Percentiles rank a stretch among this genome's conserved stretches.
These are phyloP conservation scores for Drosophila ustulata DNA, from an alignment of 2,888 invertebrate species.

Conservation along the genomic window DNA sequence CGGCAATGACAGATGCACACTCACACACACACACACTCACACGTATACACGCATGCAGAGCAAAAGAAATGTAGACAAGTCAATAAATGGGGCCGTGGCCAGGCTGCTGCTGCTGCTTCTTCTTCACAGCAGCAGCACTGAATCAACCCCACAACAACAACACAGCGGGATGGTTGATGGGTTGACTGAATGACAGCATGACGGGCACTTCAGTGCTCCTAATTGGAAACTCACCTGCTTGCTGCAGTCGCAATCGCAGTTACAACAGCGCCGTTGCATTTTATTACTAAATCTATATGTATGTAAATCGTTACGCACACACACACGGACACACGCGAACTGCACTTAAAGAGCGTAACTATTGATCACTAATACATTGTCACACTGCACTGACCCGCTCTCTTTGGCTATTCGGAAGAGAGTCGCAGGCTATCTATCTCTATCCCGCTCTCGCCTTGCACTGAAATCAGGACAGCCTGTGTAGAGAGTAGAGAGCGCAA, in stretches of 20 bases:
- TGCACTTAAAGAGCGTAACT: conserved; percentile 8
- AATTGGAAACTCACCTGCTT: conserved; percentile 65
- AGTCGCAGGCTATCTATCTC: conserved; percentile 12
- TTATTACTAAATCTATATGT: conserved; percentile 26
- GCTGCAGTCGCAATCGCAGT: conserved; percentile 47
- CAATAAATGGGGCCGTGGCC: conserved; percentile 77
- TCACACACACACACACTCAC: conserved; percentile 15
- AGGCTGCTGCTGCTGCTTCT: conserved; percentile 36
- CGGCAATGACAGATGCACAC: conserved; percentile 64
- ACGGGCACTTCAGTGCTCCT: conserved; percentile 40
- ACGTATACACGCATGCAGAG: conserved; percentile 8
- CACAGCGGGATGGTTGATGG: conserved; percentile 14
- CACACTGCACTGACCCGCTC: conserved; percentile 25
- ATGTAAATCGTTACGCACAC: conserved; percentile 44
- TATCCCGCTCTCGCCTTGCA: conserved; percentile 25
- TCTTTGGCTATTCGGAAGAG: background rate
- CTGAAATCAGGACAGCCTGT: conserved; percentile 68
- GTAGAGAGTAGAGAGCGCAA: conserved; percentile 24
- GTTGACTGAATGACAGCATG: conserved; percentile 20
- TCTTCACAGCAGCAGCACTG: conserved; percentile 27
- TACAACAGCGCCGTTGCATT: conserved; percentile 56
- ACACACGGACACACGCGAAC: conserved; percentile 7
- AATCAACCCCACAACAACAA: conserved; percentile 40
- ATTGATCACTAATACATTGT: conserved; percentile 49
- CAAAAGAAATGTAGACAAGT: conserved; percentile 67